Conservation (phyloP, 1,140 invertebrate species). For the Drosophila ananassae region DNA sequence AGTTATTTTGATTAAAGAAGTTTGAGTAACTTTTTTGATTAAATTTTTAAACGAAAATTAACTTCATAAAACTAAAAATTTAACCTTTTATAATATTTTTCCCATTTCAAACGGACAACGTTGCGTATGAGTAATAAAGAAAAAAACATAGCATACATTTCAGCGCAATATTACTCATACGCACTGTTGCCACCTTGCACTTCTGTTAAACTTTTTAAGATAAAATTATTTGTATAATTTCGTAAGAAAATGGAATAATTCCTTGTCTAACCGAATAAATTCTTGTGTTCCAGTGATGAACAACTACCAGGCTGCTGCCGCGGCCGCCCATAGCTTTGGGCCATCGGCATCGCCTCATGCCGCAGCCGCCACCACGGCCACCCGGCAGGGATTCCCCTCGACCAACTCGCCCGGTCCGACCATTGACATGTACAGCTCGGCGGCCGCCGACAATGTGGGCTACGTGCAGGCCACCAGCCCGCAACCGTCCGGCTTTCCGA, state of each 20-base stretch:
- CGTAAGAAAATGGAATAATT: neutral
- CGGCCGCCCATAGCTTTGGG: constrained; percentile 89
- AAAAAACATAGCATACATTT: neutral
- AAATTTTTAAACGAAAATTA: too few species aligned
- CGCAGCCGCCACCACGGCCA: constrained; percentile 88
- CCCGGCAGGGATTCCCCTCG: constrained; percentile 91
- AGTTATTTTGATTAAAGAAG: neutral
- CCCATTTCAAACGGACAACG: neutral
- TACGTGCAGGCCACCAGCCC: constrained; percentile 96
- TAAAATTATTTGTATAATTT: neutral
- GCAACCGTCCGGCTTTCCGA: constrained; percentile 95
- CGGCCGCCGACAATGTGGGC: constrained; percentile 92
- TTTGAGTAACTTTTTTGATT: too few species aligned
- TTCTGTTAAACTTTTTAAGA: neutral
- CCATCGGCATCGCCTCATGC: constrained; percentile 85
- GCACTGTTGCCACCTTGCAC: neutral
- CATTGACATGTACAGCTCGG: constrained; percentile 95
- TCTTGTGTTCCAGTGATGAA: constrained; percentile 91
- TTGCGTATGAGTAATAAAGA: neutral
- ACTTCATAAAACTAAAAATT: too few species aligned
- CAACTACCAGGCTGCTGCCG: constrained; percentile 94
- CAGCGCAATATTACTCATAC: neutral
- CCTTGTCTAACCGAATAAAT: neutral
- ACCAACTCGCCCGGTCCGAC: constrained; percentile 93
- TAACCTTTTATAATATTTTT: too few species aligned